Evolutionary conservation across 1,140 invertebrate genomes (phyloP).

Genomic region (Leptoteleia sp.): DNA sequence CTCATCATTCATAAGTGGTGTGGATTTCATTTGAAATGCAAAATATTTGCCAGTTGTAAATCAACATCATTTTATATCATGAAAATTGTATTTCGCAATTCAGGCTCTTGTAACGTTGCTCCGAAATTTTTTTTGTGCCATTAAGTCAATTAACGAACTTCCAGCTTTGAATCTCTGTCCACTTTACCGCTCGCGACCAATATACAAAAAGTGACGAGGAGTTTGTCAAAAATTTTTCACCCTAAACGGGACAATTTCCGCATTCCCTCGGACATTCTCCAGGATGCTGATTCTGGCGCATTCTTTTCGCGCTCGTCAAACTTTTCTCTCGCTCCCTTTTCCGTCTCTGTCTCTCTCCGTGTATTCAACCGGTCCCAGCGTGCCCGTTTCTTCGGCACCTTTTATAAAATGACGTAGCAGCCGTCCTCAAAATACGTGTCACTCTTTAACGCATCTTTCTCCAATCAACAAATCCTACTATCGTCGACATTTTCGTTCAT

Average conservation of each 20-base stretch:
- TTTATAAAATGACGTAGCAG: conserved; percentile 48
- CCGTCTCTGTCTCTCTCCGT: conserved; percentile 32
- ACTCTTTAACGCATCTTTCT: conserved; percentile 25
- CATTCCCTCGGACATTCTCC: conserved; percentile 46
- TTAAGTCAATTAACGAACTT: no score
- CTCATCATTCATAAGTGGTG: no score
- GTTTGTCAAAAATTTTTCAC: conserved; percentile 23
- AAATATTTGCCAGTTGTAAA: no score
- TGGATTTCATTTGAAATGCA: no score
- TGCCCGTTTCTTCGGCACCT: conserved; percentile 43
- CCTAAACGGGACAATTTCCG: conserved; percentile 29
- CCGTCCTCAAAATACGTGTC: conserved; percentile 53
- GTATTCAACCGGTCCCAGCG: conserved; percentile 51
- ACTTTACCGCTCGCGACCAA: no score
- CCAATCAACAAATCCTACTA: conserved; percentile 23
- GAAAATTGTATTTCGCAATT: no score
- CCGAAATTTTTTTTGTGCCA: no score
- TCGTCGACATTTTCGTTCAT: conserved; percentile 10
- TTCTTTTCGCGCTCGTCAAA: conserved; percentile 53
- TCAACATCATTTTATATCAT: no score
- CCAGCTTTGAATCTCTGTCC: no score
- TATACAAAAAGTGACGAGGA: no score
- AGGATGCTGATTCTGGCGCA: conserved; percentile 41
- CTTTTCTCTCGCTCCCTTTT: conserved; percentile 48
- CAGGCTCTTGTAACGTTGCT: no score